Evolutionary conservation across 2,113 vertebrate species (phyloP).

Genomic region (Zosterops lateralis): DNA sequence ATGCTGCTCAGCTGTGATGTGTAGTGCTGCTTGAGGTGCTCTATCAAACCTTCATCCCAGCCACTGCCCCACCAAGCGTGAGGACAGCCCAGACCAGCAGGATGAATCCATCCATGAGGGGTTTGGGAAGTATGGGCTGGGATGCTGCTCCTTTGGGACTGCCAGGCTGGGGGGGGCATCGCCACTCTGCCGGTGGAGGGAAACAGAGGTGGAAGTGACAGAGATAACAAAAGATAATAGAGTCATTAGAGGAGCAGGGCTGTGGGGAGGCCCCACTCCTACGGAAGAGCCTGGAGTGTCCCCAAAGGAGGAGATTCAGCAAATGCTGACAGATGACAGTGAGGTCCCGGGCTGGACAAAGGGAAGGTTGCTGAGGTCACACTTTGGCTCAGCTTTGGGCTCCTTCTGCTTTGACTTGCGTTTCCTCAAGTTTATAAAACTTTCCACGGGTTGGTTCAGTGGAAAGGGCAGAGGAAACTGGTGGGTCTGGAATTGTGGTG

Average conservation of each 20-base stretch:
- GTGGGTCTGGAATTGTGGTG: not conserved
- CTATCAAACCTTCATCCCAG: not conserved
- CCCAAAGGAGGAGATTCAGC: slow-evolving; percentile 33
- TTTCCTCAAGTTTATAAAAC: slow-evolving; percentile 64
- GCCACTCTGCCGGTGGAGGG: not conserved
- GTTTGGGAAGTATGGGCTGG: not conserved
- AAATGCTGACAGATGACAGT: slow-evolving; percentile 74
- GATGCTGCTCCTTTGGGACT: not conserved
- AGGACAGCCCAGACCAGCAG: rapidly evolving
- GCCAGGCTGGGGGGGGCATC: not conserved
- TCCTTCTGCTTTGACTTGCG: slow-evolving; percentile 27
- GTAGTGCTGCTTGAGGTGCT: not conserved
- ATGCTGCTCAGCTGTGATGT: not conserved
- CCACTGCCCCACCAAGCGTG: rapidly evolving
- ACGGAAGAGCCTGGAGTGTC: slow-evolving; percentile 50
- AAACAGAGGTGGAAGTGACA: slow-evolving; percentile 3
- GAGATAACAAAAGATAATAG: slow-evolving; percentile 57
- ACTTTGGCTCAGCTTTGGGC: slow-evolving; percentile 60
- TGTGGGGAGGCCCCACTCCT: not conserved
- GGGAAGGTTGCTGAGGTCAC: slow-evolving; percentile 65
- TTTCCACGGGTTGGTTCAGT: not conserved
- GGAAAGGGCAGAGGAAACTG: slow-evolving; percentile 51
- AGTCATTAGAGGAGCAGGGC: not conserved
- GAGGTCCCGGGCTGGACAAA: slow-evolving; percentile 83
- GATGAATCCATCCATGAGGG: not conserved